Base-by-base conservation (phyloP, 92 coral and sea anemone species). In the Phymanthus crucifer region DNA sequence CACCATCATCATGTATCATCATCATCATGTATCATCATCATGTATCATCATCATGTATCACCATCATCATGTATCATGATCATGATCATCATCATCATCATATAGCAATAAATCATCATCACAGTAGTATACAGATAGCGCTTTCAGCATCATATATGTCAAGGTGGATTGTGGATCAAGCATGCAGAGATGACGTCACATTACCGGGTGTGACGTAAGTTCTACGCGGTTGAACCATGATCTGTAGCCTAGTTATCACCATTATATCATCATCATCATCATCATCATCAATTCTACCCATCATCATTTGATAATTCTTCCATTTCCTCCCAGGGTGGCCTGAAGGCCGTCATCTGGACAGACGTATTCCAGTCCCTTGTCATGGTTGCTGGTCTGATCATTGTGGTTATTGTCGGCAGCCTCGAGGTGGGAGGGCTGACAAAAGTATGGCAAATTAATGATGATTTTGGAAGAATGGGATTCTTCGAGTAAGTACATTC, bases 281-380 rank as follows among this genome's bases (percentile, higher is more conserved):
- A 38, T 21, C 47, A 24, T 69, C 4, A 69, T 31, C 73, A 7
- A 11, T 16, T 19, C 43, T 26, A 32, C 27, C 31, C 24, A 4
- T 54, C 27, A 21, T 8, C 27, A 54, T 54, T 54, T n/a, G 23
- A n/a, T n/a, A n/a, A n/a, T n/a, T n/a, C n/a, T n/a, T n/a, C n/a
- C n/a, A n/a, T n/a, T n/a, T n/a, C n/a, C n/a, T 4, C 14, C 11
- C 68, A 94, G 98, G 98, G 98, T 23, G 98, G 98, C 54, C 89
- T 94, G 16, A 94, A 94, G 71, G 98, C 98, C 32, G 98, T 94
- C 3, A 87, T 94, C 45, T 94, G 98, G 98, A 94, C 98, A 19
- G 98, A 94, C 46, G 98, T 94, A 36, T 94, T 94, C 76, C 98
- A 94, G 72, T 91, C 98, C 11, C 8, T 82, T 6, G 90, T 94